Percentiles rank a stretch among this genome's conserved stretches.
Evolutionary conservation across 2,797 vertebrate species (phyloP).

Genomic region (Borostomias antarcticus): DNA sequence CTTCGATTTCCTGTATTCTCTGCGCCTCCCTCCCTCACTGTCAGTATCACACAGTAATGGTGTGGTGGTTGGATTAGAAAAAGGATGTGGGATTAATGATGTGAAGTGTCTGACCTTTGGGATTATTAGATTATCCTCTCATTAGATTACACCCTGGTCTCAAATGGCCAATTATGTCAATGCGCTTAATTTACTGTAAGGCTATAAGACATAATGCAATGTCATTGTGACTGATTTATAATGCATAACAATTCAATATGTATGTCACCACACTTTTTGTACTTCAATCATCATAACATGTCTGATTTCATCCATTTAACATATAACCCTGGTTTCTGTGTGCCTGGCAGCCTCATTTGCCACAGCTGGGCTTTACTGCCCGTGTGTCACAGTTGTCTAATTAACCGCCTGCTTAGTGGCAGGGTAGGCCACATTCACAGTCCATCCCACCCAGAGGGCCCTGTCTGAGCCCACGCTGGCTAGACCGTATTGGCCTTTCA

Average conservation of each 20-base stretch:
- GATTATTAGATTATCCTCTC: background rate
- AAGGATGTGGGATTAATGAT: background rate
- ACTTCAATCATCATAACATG: background rate
- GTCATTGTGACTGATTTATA: no score
- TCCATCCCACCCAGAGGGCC: conserved; percentile 47
- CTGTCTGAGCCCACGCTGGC: conserved; percentile 53
- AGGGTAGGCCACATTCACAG: conserved; percentile 43
- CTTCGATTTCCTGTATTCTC: conserved; percentile 27
- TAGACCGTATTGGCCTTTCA: conserved; percentile 64
- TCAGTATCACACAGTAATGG: background rate
- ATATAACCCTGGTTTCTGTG: no score
- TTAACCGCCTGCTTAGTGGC: conserved; percentile 27
- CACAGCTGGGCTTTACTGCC: background rate
- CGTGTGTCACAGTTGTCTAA: conserved; percentile 8
- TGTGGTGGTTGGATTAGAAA: background rate
- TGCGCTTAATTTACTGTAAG: background rate
- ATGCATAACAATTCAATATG: no score
- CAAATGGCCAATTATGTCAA: background rate
- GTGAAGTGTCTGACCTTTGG: background rate
- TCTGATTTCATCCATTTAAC: no score
- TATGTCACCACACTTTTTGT: background rate
- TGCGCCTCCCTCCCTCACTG: background rate
- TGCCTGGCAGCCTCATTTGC: no score
- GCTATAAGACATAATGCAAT: background rate
- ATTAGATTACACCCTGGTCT: background rate